These are phyloP conservation scores for Perognathus longimembris DNA, from an alignment of 2,113 vertebrate species.

Conservation along the genomic window DNA sequence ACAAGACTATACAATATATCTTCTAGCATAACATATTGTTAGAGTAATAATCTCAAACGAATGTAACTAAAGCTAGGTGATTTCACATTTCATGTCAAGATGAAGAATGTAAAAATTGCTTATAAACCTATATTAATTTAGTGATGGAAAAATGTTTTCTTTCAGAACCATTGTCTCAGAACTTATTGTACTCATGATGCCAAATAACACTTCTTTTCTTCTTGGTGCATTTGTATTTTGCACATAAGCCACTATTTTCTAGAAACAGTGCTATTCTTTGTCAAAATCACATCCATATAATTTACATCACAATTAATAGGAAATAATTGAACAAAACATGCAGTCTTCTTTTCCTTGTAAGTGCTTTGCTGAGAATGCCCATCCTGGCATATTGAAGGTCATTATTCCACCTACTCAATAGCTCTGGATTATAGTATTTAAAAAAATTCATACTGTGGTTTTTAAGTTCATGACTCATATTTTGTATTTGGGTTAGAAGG, in stretches of 20 bases:
- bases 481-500: slow-evolving; percentile 24
- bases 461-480: slow-evolving; percentile 41
- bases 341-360: slow-evolving; percentile 68
- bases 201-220: slow-evolving; percentile 69
- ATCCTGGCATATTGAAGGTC: not conserved
- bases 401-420: slow-evolving; percentile 55
- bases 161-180: slow-evolving; percentile 55
- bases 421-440: slow-evolving; percentile 44
- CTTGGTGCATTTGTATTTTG: slow-evolving; percentile 70
- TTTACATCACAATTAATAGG: slow-evolving; percentile 81
- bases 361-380: slow-evolving; percentile 51
- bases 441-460: slow-evolving; percentile 28
- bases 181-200: slow-evolving; percentile 17
- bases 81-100: slow-evolving; percentile 27
- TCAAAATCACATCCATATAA: slow-evolving; percentile 71
- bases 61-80: slow-evolving; percentile 17
- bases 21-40: not conserved
- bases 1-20: not conserved
- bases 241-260: slow-evolving; percentile 61
- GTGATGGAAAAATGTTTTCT: slow-evolving; percentile 56
- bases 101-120: slow-evolving; percentile 57
- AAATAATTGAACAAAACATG: slow-evolving; percentile 67
- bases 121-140: slow-evolving; percentile 43
- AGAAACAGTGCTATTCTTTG: slow-evolving; percentile 73
- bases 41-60: slow-evolving; percentile 22